Conservation (phyloP, 35 echinoderm and acorn worm species). For the Lytechinus variegatus region DNA sequence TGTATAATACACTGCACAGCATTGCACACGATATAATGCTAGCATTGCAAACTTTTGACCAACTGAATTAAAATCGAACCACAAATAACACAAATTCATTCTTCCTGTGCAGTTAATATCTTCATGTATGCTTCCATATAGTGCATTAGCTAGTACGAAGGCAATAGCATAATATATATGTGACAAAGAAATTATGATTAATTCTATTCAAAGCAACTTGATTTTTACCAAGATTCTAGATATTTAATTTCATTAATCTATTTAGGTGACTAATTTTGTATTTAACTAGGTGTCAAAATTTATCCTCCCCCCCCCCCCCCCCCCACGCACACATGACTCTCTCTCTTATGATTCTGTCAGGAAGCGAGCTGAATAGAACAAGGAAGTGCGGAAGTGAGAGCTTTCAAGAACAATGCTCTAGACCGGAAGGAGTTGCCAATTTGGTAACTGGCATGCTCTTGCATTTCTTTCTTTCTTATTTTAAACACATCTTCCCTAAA, state of each 20-base stretch:
- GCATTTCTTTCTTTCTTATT: background rate
- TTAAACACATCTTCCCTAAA: background rate
- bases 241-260: background rate
- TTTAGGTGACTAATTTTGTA: background rate
- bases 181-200: background rate
- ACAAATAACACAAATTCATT: background rate
- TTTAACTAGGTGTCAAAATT: background rate
- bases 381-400: background rate
- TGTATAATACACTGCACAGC: background rate
- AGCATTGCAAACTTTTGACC: background rate
- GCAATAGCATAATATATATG: background rate
- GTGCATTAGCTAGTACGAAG: background rate
- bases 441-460: background rate
- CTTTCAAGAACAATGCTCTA: background rate
- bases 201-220: background rate
- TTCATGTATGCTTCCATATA: background rate
- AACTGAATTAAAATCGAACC: background rate
- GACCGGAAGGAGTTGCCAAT: background rate
- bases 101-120: background rate
- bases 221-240: background rate
- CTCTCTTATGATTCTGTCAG: background rate
- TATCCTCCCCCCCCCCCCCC: background rate
- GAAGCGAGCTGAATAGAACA: background rate
- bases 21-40: background rate
- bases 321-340: background rate